Evolutionary conservation across 2,113 vertebrate species (phyloP).

Genomic region (Pantherophis guttatus): DNA sequence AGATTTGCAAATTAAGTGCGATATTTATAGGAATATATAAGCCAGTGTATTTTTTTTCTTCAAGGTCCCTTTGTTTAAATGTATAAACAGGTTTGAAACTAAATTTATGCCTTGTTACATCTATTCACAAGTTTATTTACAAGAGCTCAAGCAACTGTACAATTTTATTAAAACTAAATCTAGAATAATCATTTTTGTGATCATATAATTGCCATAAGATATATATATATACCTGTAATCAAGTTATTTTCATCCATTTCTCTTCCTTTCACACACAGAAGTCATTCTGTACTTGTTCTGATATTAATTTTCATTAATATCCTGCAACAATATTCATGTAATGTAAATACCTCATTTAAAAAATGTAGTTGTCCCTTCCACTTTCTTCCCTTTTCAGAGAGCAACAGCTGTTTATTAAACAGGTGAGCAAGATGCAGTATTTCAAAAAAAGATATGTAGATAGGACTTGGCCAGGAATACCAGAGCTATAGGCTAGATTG

Average conservation of each 20-base stretch:
- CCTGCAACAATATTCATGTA: neutral
- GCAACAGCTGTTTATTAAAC: neutral
- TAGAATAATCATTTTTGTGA: neutral
- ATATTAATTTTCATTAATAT: neutral
- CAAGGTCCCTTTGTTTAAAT: neutral
- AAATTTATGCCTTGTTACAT: neutral
- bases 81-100: neutral
- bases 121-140: neutral
- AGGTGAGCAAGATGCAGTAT: neutral
- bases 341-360: neutral
- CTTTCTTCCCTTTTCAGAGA: neutral
- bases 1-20: neutral
- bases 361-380: neutral
- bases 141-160: neutral
- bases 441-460: neutral
- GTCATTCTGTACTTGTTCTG: neutral
- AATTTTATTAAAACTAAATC: neutral
- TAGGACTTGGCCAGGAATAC: neutral
- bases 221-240: neutral
- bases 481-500: neutral
- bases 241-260: neutral
- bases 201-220: neutral
- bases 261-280: neutral
- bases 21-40: neutral
- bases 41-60: neutral